These are phyloP conservation scores for Hydrolagus colliei DNA, from an alignment of 2,797 vertebrate species.

Conservation along the genomic window DNA sequence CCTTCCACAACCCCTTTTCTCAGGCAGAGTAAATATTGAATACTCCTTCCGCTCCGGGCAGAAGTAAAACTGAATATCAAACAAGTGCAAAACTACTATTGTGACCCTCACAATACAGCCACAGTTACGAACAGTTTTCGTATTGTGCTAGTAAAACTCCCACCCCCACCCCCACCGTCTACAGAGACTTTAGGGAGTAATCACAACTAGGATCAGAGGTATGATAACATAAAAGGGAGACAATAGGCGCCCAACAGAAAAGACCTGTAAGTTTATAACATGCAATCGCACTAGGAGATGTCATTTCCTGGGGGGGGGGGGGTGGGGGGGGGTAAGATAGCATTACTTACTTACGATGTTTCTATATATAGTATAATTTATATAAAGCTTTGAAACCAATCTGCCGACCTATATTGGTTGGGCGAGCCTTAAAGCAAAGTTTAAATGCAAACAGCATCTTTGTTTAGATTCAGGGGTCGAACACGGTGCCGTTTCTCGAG, in stretches of 20 bases:
- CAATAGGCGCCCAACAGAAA: conserved; percentile 31
- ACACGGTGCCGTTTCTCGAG: not conserved
- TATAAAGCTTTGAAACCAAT: not conserved
- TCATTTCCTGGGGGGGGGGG: not conserved
- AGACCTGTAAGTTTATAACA: conserved; percentile 27
- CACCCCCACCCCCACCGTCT: conserved; percentile 21
- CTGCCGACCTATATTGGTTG: not conserved
- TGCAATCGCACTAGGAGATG: conserved; percentile 29
- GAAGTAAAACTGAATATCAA: conserved; percentile 34
- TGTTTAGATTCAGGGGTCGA: not conserved
- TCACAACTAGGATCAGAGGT: conserved; percentile 33
- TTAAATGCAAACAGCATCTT: not conserved
- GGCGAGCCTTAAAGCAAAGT: not conserved
- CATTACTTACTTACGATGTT: conserved; percentile 1
- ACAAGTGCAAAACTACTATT: conserved; percentile 34
- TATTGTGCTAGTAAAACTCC: conserved; percentile 33
- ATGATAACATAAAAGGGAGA: conserved; percentile 33
- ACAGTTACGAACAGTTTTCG: conserved; percentile 34
- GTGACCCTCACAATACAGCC: conserved; percentile 31
- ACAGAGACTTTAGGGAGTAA: conserved; percentile 33
- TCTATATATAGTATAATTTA: not conserved
- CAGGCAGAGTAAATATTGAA: conserved; percentile 33
- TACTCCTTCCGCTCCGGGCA: conserved; percentile 34
- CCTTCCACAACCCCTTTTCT: conserved; percentile 24
- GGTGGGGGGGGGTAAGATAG: not conserved